These are phyloP conservation scores for Hiodon alosoides DNA, from an alignment of 2,113 vertebrate species.

Conservation along the genomic window DNA sequence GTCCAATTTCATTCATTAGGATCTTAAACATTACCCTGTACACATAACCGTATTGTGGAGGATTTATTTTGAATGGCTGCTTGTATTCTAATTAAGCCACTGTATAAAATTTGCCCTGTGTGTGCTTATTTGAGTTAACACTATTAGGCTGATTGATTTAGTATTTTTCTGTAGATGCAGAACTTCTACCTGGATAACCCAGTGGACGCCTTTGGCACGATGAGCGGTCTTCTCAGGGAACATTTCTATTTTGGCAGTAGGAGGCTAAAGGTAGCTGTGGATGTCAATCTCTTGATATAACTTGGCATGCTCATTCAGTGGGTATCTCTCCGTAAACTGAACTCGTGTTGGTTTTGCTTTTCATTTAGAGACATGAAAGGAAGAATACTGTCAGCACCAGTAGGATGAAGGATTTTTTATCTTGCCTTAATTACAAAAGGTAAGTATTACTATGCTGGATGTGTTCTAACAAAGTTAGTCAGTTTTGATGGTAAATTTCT, in stretches of 20 bases:
- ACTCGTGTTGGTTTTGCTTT: conserved; percentile 13
- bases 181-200: conserved; percentile 63
- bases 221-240: conserved; percentile 57
- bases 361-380: conserved; percentile 23
- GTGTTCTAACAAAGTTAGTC: too few species aligned
- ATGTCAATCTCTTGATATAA: background rate
- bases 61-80: background rate
- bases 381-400: conserved; percentile 13
- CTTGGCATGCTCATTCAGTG: background rate
- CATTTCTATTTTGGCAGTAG: conserved; percentile 48
- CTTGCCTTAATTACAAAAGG: conserved; percentile 30
- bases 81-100: too few species aligned
- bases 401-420: conserved; percentile 17
- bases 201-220: conserved; percentile 63
- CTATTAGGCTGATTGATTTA: background rate
- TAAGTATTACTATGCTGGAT: conserved; percentile 20
- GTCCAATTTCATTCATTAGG: too few species aligned
- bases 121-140: too few species aligned
- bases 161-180: conserved; percentile 56
- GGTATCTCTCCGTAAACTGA: background rate
- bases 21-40: too few species aligned
- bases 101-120: background rate
- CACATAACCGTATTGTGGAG: too few species aligned
- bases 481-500: background rate
- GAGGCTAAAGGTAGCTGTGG: conserved; percentile 25